Conservation (phyloP, 1,140 invertebrate genomes). For the Chymomyza costata region DNA sequence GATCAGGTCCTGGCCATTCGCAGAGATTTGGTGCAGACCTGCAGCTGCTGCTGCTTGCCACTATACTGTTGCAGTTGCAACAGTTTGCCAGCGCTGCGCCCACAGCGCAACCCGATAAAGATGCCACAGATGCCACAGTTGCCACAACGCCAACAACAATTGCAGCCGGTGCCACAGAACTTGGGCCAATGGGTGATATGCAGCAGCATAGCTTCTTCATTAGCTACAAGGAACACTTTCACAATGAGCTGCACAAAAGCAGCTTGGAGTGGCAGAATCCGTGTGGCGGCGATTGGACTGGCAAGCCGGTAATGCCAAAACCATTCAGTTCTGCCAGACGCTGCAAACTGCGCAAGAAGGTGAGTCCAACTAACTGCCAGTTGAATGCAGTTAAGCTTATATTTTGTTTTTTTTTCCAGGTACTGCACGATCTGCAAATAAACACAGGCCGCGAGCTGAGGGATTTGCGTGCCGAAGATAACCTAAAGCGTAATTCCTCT, state of each 20-base stretch:
- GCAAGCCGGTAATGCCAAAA: too few relatives aligned
- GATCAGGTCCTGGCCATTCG: slow-evolving; percentile 8
- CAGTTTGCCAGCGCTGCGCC: slow-evolving; percentile 15
- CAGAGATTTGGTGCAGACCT: slow-evolving; percentile 4
- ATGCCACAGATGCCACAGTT: slow-evolving; percentile 3
- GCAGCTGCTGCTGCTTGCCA: slow-evolving; percentile 24
- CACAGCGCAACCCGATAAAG: too few relatives aligned
- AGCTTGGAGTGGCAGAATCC: slow-evolving; percentile 45
- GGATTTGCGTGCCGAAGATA: slow-evolving; percentile 23
- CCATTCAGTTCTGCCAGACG: not conserved
- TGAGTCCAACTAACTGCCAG: slow-evolving; percentile 6
- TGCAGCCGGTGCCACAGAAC: not conserved
- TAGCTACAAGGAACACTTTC: slow-evolving; percentile 28
- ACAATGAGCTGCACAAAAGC: slow-evolving; percentile 24
- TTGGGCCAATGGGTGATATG: too few relatives aligned
- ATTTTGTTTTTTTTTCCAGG: slow-evolving; percentile 11
- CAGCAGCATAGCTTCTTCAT: slow-evolving; percentile 36
- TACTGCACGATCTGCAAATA: slow-evolving; percentile 26
- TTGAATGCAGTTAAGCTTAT: too few relatives aligned
- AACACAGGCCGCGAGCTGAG: slow-evolving; percentile 27
- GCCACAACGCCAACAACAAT: not conserved
- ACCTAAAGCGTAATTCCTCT: not conserved
- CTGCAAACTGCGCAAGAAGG: slow-evolving; percentile 36
- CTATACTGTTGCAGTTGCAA: slow-evolving; percentile 35
- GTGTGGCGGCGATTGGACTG: slow-evolving; percentile 39